Base-by-base conservation (phyloP, 2,113 vertebrate species). In the Cephalopterus ornatus region DNA sequence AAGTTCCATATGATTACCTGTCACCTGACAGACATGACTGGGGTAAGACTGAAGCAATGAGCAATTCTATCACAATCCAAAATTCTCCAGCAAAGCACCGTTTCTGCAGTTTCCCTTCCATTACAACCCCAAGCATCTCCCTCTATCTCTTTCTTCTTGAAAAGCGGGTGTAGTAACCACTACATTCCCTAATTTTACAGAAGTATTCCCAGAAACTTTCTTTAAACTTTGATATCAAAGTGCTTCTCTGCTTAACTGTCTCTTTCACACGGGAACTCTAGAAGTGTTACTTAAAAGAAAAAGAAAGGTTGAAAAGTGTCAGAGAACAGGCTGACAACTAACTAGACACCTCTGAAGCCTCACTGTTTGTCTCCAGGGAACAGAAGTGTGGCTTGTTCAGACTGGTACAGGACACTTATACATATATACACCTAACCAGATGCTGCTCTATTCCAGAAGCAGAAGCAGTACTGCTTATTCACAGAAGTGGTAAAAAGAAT, bases 151-250 rank as follows among this genome's bases (percentile, higher is more conserved):
- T 68, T 49, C 28, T 79, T 73, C 41, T 56, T 46, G 28, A 19
- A 23, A 47, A 89, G 6, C 0, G 0, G 2, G 1, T 9, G 16
- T 15, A 44, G 26, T 33, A 89, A 88, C 6, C 18, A 39, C 30
- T 37, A 35, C 17, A 41, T 39, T 53, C 11, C 16, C 23, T 18
- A n/a, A n/a, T 63, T 85, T 10, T 53, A 17, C 28, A 68, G 23
- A 5, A 50, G 9, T 19, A 67, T 26, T 82, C 21, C 13, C 18
- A 44, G 27, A 72, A 89, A 67, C 11, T 32, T 52, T 39, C 46
- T 74, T n/a, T 58, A 44, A 85, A 50, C n/a, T 55, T 72, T 23
- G 21, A 19, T 46, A 52, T 15, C 5, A 11, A 24, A 39, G 6
- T 39, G 13, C 30, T 77, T 77, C 30, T 78, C 46, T 58, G 41